phyloP scores from a whole-genome alignment of 2,113 vertebrate genomes.

The Otocyon megalotis region DNA sequence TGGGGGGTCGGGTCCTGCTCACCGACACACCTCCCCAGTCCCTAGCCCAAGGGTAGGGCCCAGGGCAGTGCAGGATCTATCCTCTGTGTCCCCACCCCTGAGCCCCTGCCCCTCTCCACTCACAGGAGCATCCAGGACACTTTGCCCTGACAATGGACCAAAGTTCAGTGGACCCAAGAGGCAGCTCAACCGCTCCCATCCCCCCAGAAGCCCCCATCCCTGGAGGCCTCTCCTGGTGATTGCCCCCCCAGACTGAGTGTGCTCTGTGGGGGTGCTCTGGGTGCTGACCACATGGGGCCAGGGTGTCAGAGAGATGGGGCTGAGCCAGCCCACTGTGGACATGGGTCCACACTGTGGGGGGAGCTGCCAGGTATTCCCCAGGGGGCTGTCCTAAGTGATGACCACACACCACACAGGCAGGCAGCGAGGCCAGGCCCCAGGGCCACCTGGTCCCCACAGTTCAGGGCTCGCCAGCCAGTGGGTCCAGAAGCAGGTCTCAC shows the following conservation, averaged over 20 bases:
- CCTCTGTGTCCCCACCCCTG: neutral
- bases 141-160: neutral
- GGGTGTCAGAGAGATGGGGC: neutral
- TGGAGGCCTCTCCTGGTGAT: neutral
- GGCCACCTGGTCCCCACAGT: neutral
- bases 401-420: accelerated
- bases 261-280: neutral
- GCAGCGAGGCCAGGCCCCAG: neutral
- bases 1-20: accelerated
- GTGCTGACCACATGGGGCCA: neutral
- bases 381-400: accelerated
- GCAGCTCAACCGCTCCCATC: neutral
- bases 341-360: neutral
- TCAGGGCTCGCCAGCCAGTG: neutral
- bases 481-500: neutral
- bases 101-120: neutral
- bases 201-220: neutral
- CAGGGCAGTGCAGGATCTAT: accelerated
- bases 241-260: accelerated
- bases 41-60: neutral
- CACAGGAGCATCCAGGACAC: neutral
- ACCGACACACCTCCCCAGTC: neutral
- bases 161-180: accelerated
- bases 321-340: neutral
- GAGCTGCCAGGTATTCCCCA: neutral